Base-by-base conservation (phyloP, 2,113 vertebrate species). In the Poeciliopsis retropinna region DNA sequence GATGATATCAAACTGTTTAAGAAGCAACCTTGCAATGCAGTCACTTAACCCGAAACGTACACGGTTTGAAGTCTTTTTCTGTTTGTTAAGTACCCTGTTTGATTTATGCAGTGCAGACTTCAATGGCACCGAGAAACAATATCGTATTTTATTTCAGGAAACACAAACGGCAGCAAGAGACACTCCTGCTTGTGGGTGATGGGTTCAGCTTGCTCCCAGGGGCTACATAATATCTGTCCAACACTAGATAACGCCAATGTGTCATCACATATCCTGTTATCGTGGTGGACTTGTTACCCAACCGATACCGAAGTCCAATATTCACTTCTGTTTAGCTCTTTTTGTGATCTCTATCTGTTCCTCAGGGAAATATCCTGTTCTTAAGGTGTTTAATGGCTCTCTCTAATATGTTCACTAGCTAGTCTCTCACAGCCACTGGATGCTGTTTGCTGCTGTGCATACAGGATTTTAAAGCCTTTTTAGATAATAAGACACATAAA, bases 341-440 rank as follows among this genome's bases (percentile, higher is more conserved):
- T 69, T 31, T 69, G 44, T 54, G 44, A 25, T 51, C 29, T 69
- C 44, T 54, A 12, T 54, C 44, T 69, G 28, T 31, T 61, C 32
- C 57, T 60, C 47, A 27, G 67, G 51, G 67, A 60, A 34, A 70
- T 70, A 57, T n/a, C 54, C 19, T 39, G 32, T 32, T 28, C 32
- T 19, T 61, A 34, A 71, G 32, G 14, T 71, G 69, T 61, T 61
- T 61, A 71, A 39, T 69, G 31, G 41, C 44, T 29, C 64, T 28
- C 64, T 67, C n/a, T 41, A 44, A 67, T 71, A 60, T 39, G 67
- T 70, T 34, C 51, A 34, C 22, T 12, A 60, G 51, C 47, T 57
- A 34, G 67, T 70, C 51, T 60, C 13, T 34, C 51, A 60, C 67
- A 34, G 51, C 31, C 44, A 44, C 67, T 68, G 67, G 47, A 44